Evolutionary conservation across 1,140 invertebrate species (phyloP).

Genomic region (Stegodyphus dumicola): DNA sequence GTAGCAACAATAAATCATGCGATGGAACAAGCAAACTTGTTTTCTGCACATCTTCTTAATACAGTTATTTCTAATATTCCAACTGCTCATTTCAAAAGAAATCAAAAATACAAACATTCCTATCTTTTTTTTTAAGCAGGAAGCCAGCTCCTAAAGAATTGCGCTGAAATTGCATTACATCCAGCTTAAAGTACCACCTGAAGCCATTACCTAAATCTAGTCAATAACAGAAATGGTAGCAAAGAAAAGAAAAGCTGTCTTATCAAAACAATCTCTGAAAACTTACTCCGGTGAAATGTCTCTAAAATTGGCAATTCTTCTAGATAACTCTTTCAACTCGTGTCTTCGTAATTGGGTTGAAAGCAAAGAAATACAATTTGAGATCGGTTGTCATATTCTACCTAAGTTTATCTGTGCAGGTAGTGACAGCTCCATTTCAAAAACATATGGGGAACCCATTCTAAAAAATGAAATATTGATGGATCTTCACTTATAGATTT

Average conservation of each 20-base stretch:
- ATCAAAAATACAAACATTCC: no score
- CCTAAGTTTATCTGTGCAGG: not conserved
- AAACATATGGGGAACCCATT: not conserved
- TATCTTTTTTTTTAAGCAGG: no score
- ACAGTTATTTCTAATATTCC: no score
- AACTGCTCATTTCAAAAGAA: no score
- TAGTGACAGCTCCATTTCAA: not conserved
- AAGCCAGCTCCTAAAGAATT: no score
- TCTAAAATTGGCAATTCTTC: not conserved
- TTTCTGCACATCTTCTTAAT: no score
- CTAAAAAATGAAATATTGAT: not conserved
- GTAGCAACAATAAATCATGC: no score
- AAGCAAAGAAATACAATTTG: not conserved
- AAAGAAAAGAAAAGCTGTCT: not conserved
- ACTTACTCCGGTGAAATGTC: not conserved
- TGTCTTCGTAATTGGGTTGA: not conserved
- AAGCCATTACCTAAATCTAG: not conserved
- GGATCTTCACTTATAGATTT: no score
- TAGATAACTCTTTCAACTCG: not conserved
- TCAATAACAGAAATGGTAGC: not conserved
- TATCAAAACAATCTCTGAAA: not conserved
- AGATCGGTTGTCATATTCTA: not conserved
- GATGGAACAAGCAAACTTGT: no score
- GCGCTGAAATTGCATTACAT: no score
- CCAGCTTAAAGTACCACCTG: not conserved